phyloP scores from a whole-genome alignment of 2,113 vertebrate species.

The Bufo gargarizans region DNA sequence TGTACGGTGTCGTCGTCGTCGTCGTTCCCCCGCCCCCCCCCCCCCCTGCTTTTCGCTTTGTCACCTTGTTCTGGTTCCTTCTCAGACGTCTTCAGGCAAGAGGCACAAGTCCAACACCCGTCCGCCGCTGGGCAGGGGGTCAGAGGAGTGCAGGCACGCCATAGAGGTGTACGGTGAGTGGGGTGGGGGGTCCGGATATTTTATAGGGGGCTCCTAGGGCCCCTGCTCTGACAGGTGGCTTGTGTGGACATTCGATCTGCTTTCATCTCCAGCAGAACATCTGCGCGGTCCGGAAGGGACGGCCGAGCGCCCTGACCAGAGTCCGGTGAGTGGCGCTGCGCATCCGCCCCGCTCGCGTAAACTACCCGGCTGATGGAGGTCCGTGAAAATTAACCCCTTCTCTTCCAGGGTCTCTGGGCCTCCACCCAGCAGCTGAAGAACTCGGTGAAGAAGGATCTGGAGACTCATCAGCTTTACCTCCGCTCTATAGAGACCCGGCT shows the following conservation, averaged over 20 bases:
- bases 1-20: too few species aligned
- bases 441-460: conserved; percentile 35
- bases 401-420: not conserved
- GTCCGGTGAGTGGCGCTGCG: not conserved
- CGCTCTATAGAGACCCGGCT: not conserved
- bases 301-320: not conserved
- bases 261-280: not conserved
- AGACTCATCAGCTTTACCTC: conserved; percentile 23
- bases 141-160: not conserved
- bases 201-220: too few species aligned
- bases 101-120: not conserved
- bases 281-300: not conserved
- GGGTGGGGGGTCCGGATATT: not conserved
- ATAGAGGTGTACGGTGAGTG: not conserved
- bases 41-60: not conserved
- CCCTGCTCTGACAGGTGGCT: too few species aligned
- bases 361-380: too few species aligned
- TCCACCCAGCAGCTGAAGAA: conserved; percentile 33
- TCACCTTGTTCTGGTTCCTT: not conserved
- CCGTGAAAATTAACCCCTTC: too few species aligned
- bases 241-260: not conserved
- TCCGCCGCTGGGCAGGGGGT: too few species aligned
- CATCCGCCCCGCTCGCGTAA: too few species aligned
- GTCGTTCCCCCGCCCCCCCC: too few species aligned
- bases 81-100: not conserved